A percentile compares a stretch with the other conserved stretches of the same genome.
phyloP scores from a whole-genome alignment of 2,113 vertebrate genomes.

The Odontesthes bonariensis region DNA sequence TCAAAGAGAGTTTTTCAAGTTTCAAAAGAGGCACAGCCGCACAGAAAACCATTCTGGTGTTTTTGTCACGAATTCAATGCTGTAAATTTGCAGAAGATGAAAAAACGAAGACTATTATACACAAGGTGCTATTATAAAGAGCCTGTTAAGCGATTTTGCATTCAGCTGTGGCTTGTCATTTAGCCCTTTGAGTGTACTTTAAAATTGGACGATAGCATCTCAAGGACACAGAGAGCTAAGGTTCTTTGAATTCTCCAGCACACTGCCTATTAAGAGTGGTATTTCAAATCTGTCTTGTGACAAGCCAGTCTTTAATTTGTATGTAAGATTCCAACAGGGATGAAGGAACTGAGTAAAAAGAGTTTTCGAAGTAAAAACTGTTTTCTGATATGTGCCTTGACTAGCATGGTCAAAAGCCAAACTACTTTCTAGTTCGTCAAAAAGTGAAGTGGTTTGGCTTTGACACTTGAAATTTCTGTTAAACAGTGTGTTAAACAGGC shows the following conservation, averaged over 20 bases:
- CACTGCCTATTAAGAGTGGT: constrained; percentile 67
- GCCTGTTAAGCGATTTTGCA: constrained; percentile 62
- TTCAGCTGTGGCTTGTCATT: constrained; percentile 70
- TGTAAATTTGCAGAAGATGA: constrained; percentile 59
- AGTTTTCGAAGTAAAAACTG: constrained; percentile 12
- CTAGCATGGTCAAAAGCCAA: constrained; percentile 51
- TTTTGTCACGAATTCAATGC: constrained; percentile 63
- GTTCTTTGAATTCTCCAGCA: constrained; percentile 60
- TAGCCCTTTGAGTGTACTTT: constrained; percentile 71
- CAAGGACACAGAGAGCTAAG: constrained; percentile 66
- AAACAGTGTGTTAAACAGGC: constrained; percentile 24
- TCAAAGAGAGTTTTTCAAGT: constrained; percentile 62
- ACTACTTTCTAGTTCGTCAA: constrained; percentile 50
- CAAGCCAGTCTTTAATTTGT: constrained; percentile 65
- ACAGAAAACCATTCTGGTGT: constrained; percentile 53
- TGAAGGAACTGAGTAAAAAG: constrained; percentile 59
- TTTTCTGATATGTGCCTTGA: constrained; percentile 49
- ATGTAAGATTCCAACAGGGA: constrained; percentile 43
- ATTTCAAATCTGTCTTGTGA: constrained; percentile 68
- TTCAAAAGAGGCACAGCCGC: constrained; percentile 62
- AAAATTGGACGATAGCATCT: constrained; percentile 69
- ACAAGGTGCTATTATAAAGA: constrained; percentile 47
- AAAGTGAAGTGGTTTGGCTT: constrained; percentile 50
- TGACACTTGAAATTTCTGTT: constrained; percentile 34
- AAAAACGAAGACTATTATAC: constrained; percentile 52